Percentiles rank a stretch among this genome's conserved stretches.
These are phyloP conservation scores for Tryphoninae sp. DNA, from an alignment of 2,888 invertebrate genomes.

Conservation along the genomic window DNA sequence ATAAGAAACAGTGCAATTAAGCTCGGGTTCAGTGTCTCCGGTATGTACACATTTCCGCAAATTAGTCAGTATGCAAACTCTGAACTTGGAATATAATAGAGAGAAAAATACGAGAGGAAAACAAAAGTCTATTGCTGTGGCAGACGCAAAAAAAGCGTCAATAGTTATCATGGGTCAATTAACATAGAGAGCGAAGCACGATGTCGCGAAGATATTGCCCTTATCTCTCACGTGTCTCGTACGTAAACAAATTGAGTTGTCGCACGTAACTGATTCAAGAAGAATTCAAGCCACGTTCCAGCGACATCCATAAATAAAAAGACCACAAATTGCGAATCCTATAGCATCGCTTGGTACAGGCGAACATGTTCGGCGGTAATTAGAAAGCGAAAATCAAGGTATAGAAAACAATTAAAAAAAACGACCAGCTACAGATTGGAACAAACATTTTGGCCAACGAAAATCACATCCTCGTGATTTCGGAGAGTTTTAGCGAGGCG, in stretches of 20 bases:
- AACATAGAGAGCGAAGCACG: conserved; percentile 29
- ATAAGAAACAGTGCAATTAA: background rate
- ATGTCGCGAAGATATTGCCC: conserved; percentile 51
- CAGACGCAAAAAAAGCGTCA: conserved; percentile 15
- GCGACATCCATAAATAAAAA: background rate
- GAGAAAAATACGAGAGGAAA: background rate
- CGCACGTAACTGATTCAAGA: conserved; percentile 25
- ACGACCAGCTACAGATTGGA: conserved; percentile 13
- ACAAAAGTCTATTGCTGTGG: conserved; percentile 13
- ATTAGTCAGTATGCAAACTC: conserved; percentile 21
- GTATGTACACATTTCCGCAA: background rate
- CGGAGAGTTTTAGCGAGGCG: background rate
- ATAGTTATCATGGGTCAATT: conserved; percentile 46
- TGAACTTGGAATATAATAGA: background rate
- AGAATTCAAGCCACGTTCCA: background rate
- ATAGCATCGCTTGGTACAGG: background rate
- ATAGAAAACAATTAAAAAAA: conserved; percentile 7
- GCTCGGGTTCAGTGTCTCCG: conserved; percentile 41
- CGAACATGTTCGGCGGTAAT: background rate
- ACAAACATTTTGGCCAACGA: conserved; percentile 27
- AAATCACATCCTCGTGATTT: conserved; percentile 2
- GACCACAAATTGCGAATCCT: background rate
- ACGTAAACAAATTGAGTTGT: conserved; percentile 54
- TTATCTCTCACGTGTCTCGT: conserved; percentile 61
- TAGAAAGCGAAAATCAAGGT: conserved; percentile 10